Conservation (phyloP, 2,113 vertebrate species). For the Prionailurus viverrinus region DNA sequence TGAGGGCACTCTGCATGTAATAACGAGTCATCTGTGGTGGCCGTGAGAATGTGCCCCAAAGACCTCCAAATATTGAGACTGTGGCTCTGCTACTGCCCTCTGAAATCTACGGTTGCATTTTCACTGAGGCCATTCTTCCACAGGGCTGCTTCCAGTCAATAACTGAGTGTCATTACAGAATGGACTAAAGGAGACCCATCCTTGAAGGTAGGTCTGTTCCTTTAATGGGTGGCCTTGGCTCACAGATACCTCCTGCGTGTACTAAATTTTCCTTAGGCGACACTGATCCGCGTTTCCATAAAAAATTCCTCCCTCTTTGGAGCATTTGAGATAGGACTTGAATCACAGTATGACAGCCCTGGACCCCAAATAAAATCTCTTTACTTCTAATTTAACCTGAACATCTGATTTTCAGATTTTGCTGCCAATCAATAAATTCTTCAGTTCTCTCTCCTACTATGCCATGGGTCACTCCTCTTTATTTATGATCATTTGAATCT, state of each 20-base stretch:
- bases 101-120: not conserved
- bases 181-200: not conserved
- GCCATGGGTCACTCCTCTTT: not conserved
- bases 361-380: not conserved
- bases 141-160: too few species aligned
- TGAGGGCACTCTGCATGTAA: not conserved
- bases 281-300: too few species aligned
- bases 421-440: not conserved
- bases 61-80: accelerated
- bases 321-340: not conserved
- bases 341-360: not conserved
- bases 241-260: not conserved
- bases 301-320: not conserved
- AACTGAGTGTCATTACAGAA: too few species aligned
- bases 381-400: not conserved
- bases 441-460: not conserved
- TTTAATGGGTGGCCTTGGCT: not conserved
- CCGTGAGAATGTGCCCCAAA: not conserved
- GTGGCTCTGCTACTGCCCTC: not conserved
- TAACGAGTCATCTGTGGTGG: not conserved
- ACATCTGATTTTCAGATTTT: not conserved
- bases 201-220: not conserved
- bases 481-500: not conserved
- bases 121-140: not conserved
- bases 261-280: not conserved